Conservation (phyloP, 2,888 invertebrate genomes). For the Tetanocera ferruginea region DNA sequence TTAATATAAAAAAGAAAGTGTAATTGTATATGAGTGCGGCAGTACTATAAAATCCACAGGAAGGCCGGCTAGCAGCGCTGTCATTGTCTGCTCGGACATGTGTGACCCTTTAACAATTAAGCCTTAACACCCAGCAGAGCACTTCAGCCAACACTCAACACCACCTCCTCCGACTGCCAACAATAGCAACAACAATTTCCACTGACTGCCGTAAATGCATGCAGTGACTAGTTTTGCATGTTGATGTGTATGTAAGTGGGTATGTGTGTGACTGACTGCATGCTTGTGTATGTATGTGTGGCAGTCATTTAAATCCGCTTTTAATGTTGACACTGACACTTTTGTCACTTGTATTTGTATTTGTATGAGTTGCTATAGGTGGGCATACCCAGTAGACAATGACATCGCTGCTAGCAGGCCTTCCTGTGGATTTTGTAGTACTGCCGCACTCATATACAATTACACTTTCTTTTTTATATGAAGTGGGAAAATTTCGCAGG, state of each 20-base stretch:
- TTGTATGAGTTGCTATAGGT: not conserved
- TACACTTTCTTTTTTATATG: too few relatives aligned
- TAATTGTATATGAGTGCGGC: too few relatives aligned
- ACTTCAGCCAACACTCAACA: too few relatives aligned
- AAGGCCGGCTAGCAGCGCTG: too few relatives aligned
- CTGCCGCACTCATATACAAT: too few relatives aligned
- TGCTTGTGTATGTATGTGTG: not conserved
- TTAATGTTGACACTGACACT: constrained; percentile 68
- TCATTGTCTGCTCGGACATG: too few relatives aligned
- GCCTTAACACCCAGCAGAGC: not conserved
- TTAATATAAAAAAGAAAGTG: too few relatives aligned
- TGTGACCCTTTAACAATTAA: constrained; percentile 34
- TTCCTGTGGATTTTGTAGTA: too few relatives aligned
- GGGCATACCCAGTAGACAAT: too few relatives aligned
- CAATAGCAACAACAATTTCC: not conserved
- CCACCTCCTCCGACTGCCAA: not conserved
- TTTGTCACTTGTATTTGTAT: constrained; percentile 54
- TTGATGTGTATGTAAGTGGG: not conserved
- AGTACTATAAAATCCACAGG: too few relatives aligned
- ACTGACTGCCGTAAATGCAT: constrained; percentile 12
- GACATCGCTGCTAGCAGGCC: too few relatives aligned
- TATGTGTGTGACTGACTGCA: not conserved
- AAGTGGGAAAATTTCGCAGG: too few relatives aligned
- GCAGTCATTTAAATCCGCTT: constrained; percentile 63
- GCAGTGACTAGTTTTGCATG: constrained; percentile 19